Conservation (phyloP, 2,797 vertebrate genomes). For the Pristis pectinata region DNA sequence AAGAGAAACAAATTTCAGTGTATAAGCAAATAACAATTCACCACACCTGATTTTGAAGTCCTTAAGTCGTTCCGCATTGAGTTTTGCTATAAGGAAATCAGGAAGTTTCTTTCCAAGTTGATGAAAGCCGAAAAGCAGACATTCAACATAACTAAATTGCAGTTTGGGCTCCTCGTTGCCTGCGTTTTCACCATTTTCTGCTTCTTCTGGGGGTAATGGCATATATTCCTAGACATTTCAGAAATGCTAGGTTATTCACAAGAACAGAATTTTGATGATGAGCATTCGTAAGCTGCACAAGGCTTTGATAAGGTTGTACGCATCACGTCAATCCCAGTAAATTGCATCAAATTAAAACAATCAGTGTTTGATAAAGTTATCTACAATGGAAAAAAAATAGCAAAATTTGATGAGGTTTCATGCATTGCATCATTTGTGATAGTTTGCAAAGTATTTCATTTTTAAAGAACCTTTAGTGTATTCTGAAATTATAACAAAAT, state of each 20-base stretch:
- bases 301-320: neutral
- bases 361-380: neutral
- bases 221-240: conserved; percentile 78
- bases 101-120: conserved; percentile 92
- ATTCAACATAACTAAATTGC: conserved; percentile 97
- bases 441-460: neutral
- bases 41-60: conserved; percentile 94
- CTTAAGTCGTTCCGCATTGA: conserved; percentile 87
- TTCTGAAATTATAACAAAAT: neutral
- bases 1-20: neutral
- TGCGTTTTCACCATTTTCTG: conserved; percentile 87
- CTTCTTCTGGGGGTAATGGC: conserved; percentile 90
- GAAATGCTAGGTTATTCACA: conserved; percentile 34
- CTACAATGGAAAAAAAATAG: neutral
- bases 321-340: neutral
- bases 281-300: neutral
- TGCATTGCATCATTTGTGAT: neutral
- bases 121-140: conserved; percentile 89
- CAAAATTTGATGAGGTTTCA: neutral
- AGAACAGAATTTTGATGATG: neutral
- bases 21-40: conserved; percentile 37
- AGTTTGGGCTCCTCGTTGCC: conserved; percentile 85
- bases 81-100: conserved; percentile 89
- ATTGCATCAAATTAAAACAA: neutral
- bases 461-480: neutral